phyloP scores from a whole-genome alignment of 1,140 invertebrate genomes.

The Gryon sp. region DNA sequence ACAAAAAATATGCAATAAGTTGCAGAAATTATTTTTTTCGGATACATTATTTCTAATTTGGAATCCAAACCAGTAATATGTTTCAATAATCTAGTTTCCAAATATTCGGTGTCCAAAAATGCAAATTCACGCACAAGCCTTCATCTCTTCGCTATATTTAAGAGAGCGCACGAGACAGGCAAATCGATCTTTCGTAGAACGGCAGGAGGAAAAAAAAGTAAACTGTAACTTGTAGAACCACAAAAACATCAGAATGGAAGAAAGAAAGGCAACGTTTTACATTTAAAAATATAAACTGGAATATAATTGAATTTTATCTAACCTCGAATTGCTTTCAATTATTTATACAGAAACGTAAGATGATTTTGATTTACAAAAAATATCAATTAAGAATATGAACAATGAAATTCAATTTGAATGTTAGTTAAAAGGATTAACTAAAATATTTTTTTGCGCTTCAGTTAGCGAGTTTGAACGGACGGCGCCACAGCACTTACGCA shows the following conservation, averaged over 20 bases:
- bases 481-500: too few relatives aligned
- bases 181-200: conserved; percentile 59
- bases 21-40: too few relatives aligned
- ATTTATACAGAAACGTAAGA: too few relatives aligned
- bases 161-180: conserved; percentile 58
- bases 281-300: conserved; percentile 7
- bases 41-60: conserved; percentile 4
- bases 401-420: too few relatives aligned
- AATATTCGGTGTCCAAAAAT: conserved; percentile 44
- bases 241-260: conserved; percentile 24
- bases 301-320: too few relatives aligned
- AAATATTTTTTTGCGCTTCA: too few relatives aligned
- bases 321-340: too few relatives aligned
- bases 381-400: too few relatives aligned
- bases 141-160: conserved; percentile 52
- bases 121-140: conserved; percentile 50
- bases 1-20: too few relatives aligned
- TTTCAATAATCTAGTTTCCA: conserved; percentile 60
- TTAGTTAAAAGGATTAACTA: too few relatives aligned
- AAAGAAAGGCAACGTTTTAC: conserved; percentile 37
- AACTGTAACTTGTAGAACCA: conserved; percentile 18
- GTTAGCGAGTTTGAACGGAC: too few relatives aligned
- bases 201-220: conserved; percentile 41
- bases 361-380: too few relatives aligned
- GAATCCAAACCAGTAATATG: conserved; percentile 33